A percentile compares a stretch with the other conserved stretches of the same genome.
Conservation (phyloP, 2,797 vertebrate genomes). For the Catharus ustulatus region DNA sequence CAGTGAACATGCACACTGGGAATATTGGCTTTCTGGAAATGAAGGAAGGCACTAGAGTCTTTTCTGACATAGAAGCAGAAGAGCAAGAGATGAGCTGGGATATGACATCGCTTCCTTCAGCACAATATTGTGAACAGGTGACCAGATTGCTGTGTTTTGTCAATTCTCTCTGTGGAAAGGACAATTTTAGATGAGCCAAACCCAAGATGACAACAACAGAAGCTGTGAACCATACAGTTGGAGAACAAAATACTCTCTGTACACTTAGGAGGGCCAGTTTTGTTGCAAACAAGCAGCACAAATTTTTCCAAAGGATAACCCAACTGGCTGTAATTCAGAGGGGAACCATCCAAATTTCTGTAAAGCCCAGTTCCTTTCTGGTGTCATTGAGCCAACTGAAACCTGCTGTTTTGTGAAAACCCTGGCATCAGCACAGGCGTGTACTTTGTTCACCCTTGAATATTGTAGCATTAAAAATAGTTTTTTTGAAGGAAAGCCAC, state of each 20-base stretch:
- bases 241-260: conserved; percentile 39
- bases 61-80: conserved; percentile 55
- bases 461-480: not conserved
- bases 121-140: conserved; percentile 50
- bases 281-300: not conserved
- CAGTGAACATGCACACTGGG: not conserved
- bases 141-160: conserved; percentile 68
- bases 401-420: conserved; percentile 1
- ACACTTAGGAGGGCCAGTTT: not conserved
- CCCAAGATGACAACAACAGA: not conserved
- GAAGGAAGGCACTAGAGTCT: conserved; percentile 35
- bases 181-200: conserved; percentile 26
- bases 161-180: conserved; percentile 25
- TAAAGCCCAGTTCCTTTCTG: not conserved
- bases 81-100: conserved; percentile 60
- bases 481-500: not conserved
- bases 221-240: conserved; percentile 21
- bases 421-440: not conserved
- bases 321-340: conserved; percentile 37
- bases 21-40: conserved; percentile 53
- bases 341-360: conserved; percentile 11
- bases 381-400: conserved; percentile 14
- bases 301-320: not conserved
- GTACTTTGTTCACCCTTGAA: not conserved
- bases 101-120: not conserved